These are phyloP conservation scores for Holocentrus rufus DNA, from an alignment of 2,797 vertebrate species.

Conservation along the genomic window DNA sequence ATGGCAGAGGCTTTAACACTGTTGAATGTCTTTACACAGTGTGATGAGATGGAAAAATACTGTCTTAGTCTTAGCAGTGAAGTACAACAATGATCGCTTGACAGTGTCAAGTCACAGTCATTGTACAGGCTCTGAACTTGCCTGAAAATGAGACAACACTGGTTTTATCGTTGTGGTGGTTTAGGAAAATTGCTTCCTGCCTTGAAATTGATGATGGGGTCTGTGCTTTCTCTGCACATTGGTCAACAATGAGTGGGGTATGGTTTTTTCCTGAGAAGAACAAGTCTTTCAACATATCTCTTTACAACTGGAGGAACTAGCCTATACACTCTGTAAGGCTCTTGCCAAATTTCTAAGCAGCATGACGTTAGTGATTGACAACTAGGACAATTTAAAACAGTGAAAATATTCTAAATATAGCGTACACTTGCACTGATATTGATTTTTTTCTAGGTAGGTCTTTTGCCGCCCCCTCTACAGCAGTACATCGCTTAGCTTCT, in stretches of 20 bases:
- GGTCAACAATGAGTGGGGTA: background rate
- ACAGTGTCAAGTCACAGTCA: background rate
- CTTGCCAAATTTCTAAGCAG: background rate
- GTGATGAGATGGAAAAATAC: background rate
- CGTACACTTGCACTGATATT: too few relatives aligned
- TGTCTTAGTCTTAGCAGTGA: background rate
- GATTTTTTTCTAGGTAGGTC: too few relatives aligned
- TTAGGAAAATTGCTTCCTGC: conserved; percentile 56
- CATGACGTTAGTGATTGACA: conserved; percentile 8
- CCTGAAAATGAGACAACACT: background rate
- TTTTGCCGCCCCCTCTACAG: too few relatives aligned
- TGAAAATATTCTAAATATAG: too few relatives aligned
- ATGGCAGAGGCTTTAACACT: conserved; percentile 1
- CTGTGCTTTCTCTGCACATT: too few relatives aligned
- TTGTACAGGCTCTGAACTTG: conserved; percentile 13
- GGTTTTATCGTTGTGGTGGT: conserved; percentile 22
- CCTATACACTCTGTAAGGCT: background rate
- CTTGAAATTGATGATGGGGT: conserved; percentile 31
- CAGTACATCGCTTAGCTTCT: too few relatives aligned
- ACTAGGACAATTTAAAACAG: background rate
- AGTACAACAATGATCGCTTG: background rate
- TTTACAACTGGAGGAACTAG: conserved; percentile 33
- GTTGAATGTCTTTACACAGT: background rate
- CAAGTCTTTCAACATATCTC: conserved; percentile 44
- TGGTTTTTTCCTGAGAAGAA: conserved; percentile 27